Conservation (phyloP, 2,113 vertebrate genomes). For the Cacatua alba region DNA sequence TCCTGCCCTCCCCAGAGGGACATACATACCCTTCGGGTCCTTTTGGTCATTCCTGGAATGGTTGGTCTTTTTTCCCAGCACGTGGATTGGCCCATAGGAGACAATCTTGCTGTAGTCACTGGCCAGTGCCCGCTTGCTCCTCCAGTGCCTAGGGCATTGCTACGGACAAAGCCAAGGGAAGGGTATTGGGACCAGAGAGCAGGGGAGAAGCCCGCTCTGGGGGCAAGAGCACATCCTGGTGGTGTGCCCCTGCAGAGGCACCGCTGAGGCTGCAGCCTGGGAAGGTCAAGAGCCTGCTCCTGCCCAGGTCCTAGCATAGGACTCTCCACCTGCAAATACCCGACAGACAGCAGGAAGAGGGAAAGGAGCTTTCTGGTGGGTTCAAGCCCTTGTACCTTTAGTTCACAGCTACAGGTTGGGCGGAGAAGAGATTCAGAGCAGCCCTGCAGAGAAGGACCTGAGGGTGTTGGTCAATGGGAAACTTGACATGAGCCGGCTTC, state of each 20-base stretch:
- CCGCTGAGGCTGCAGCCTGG: neutral
- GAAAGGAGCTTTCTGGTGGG: neutral
- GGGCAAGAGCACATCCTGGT: neutral
- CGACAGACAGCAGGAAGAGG: neutral
- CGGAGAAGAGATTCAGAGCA: too few species aligned
- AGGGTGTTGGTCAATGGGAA: too few species aligned
- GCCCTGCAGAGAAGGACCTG: too few species aligned
- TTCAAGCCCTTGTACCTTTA: neutral
- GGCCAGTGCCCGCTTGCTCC: neutral
- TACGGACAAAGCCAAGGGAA: slow-evolving; percentile 8
- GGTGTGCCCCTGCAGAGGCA: neutral
- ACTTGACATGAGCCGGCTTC: too few species aligned
- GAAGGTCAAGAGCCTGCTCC: neutral
- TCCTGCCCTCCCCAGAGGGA: neutral
- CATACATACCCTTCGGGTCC: neutral
- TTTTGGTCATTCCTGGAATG: neutral
- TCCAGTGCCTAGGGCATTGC: slow-evolving; percentile 31
- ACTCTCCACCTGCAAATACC: neutral
- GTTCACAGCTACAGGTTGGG: neutral
- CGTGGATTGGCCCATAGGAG: slow-evolving; percentile 64
- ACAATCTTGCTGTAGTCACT: slow-evolving; percentile 58
- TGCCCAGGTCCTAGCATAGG: neutral
- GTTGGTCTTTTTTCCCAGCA: neutral
- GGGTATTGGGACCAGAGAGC: neutral
- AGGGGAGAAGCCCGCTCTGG: fast-evolving